Evolutionary conservation across 2,113 vertebrate species (phyloP).

Genomic region (Microcebus griseorufus): DNA sequence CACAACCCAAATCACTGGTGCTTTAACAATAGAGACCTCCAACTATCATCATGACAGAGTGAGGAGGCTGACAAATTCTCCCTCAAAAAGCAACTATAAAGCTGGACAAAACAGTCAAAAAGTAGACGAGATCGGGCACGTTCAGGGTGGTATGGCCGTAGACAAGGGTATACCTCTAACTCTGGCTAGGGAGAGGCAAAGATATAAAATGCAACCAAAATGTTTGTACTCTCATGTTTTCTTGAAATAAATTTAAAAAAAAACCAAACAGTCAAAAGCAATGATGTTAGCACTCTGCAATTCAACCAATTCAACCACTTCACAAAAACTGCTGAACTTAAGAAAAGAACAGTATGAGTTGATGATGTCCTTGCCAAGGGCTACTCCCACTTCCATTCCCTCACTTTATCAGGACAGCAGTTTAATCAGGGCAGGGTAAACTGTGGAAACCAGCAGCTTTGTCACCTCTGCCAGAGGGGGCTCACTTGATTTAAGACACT

Average conservation of each 20-base stretch:
- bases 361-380: not conserved
- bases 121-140: too few species aligned
- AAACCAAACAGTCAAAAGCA: not conserved
- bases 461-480: not conserved
- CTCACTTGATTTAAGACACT: not conserved
- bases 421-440: not conserved
- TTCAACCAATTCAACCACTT: not conserved
- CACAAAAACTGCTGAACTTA: not conserved
- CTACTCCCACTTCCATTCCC: not conserved
- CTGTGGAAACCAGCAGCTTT: not conserved
- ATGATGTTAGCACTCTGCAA: not conserved
- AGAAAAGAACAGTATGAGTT: not conserved
- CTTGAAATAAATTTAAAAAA: too few species aligned
- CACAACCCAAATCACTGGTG: not conserved
- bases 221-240: too few species aligned
- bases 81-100: not conserved
- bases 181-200: too few species aligned
- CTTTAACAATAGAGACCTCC: not conserved
- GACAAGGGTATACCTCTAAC: too few species aligned
- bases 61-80: not conserved
- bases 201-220: too few species aligned
- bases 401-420: not conserved
- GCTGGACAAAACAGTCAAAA: not conserved
- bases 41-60: not conserved
- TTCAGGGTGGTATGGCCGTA: too few species aligned